Conservation (phyloP, 2,113 vertebrate species). For the Sus scrofa region DNA sequence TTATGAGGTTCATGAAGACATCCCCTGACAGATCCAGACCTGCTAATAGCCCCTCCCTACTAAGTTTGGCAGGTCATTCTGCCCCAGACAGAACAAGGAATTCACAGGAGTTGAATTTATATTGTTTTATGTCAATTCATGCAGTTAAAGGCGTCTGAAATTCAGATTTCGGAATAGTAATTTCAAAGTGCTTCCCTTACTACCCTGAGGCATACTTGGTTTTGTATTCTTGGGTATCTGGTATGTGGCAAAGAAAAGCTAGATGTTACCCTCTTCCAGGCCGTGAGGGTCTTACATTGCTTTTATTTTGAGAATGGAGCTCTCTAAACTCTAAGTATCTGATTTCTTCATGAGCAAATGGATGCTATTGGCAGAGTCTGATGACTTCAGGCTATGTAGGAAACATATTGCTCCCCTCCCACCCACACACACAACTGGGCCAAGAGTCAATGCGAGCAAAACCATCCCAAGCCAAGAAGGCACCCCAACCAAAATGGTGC, state of each 20-base stretch:
- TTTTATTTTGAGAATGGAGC: background rate
- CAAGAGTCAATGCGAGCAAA: background rate
- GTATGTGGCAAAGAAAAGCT: background rate
- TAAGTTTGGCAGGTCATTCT: background rate
- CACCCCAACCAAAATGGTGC: background rate
- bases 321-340: background rate
- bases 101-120: background rate
- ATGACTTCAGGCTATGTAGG: background rate
- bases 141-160: background rate
- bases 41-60: background rate
- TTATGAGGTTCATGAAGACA: rapidly evolving
- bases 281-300: background rate
- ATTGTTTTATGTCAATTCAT: background rate
- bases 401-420: background rate
- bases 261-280: background rate
- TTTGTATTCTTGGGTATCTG: background rate
- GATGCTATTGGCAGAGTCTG: background rate
- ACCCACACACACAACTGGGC: background rate
- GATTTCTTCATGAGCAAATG: background rate
- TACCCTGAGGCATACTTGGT: too few relatives aligned
- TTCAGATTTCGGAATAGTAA: background rate
- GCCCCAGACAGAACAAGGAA: background rate
- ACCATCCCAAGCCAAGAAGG: background rate
- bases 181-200: background rate
- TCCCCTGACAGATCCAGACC: background rate